Conservation (phyloP, 2,113 vertebrate species). For the Thryonomys swinderianus region DNA sequence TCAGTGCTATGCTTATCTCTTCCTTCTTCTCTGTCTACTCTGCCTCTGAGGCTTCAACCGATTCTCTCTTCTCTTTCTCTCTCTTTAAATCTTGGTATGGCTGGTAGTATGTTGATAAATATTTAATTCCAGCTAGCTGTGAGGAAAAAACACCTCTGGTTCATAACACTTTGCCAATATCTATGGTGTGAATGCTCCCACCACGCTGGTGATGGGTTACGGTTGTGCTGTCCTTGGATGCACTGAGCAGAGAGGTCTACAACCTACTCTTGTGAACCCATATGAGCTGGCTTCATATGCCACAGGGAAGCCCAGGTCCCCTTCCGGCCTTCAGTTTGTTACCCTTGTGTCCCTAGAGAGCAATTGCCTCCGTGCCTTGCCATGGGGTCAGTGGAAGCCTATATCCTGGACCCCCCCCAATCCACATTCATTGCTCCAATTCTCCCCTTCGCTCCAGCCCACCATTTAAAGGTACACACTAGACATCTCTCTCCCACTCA, state of each 20-base stretch:
- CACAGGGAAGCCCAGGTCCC: fast-evolving
- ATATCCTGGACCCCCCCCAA: not conserved
- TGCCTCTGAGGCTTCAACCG: not conserved
- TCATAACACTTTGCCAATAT: not conserved
- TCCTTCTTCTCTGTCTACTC: not conserved
- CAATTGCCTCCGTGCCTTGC: not conserved
- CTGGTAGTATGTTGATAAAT: not conserved
- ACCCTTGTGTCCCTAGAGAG: fast-evolving
- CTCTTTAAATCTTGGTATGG: not conserved
- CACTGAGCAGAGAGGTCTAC: not conserved
- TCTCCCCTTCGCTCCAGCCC: not conserved
- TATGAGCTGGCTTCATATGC: not conserved
- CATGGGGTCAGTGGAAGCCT: not conserved
- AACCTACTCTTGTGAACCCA: not conserved
- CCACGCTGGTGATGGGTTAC: not conserved
- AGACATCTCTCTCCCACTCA: not conserved
- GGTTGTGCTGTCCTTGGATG: fast-evolving
- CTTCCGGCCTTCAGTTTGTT: not conserved
- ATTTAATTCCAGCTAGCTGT: not conserved
- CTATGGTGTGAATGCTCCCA: not conserved
- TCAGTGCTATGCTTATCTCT: not conserved
- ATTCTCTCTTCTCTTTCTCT: not conserved
- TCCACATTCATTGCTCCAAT: not conserved
- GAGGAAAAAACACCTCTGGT: not conserved
- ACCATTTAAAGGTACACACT: fast-evolving